Evolutionary conservation across 1,140 invertebrate genomes (phyloP).

Genomic region (Melipona quadrifasciata): DNA sequence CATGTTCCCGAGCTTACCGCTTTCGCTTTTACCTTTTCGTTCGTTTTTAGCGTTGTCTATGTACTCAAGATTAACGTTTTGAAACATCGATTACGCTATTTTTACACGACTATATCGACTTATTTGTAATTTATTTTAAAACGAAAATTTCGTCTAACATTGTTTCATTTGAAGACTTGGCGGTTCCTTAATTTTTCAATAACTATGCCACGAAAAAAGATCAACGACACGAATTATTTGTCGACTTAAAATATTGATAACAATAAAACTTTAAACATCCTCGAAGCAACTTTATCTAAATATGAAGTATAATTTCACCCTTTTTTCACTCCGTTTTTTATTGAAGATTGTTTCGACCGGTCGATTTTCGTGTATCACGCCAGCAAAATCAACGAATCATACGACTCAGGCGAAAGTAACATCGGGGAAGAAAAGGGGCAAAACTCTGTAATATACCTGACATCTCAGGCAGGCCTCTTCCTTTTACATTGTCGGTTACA

Average conservation of each 20-base stretch:
- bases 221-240: too few species aligned
- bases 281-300: too few species aligned
- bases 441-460: neutral
- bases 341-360: too few species aligned
- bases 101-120: too few species aligned
- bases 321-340: too few species aligned
- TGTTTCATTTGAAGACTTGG: neutral
- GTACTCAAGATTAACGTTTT: neutral
- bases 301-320: too few species aligned
- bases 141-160: neutral
- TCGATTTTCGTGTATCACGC: too few species aligned
- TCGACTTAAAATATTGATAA: too few species aligned
- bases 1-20: neutral
- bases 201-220: too few species aligned
- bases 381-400: too few species aligned
- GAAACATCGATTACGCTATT: neutral
- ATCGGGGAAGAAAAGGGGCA: neutral
- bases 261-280: too few species aligned
- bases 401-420: too few species aligned
- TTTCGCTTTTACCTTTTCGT: neutral
- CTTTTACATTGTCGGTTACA: neutral
- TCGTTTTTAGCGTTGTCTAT: neutral
- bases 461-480: neutral
- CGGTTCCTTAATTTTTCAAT: neutral
- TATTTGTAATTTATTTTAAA: neutral